Percentiles rank a stretch among this genome's conserved stretches.
phyloP scores from a whole-genome alignment of 2,797 vertebrate genomes.

The Lutra lutra region DNA sequence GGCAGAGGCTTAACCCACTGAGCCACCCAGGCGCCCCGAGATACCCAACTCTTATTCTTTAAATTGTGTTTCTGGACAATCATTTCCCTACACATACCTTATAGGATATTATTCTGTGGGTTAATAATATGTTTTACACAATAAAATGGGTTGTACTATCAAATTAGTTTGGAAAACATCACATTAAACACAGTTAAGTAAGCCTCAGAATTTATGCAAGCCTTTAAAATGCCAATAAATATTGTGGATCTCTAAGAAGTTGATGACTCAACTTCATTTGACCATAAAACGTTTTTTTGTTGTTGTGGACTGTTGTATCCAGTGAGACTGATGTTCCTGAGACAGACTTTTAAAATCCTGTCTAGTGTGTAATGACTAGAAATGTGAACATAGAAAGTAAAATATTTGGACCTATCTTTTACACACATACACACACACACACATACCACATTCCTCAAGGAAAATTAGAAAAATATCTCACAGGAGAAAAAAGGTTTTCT shows the following conservation, averaged over 20 bases:
- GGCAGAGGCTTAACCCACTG: too few relatives aligned
- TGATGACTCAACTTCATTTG: not conserved
- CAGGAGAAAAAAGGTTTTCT: not conserved
- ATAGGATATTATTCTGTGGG: not conserved
- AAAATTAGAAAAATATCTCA: constrained; percentile 13
- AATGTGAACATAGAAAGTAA: constrained; percentile 1
- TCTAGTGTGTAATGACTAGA: not conserved
- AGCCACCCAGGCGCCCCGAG: not conserved
- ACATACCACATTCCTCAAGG: not conserved
- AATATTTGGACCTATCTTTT: not conserved
- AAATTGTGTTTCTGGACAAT: not conserved
- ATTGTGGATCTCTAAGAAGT: not conserved
- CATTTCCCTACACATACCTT: not conserved
- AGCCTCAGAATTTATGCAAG: not conserved
- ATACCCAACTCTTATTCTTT: not conserved
- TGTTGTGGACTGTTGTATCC: not conserved
- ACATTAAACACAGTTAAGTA: not conserved
- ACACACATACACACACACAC: not conserved
- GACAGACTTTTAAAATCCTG: not conserved
- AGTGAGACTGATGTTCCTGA: not conserved
- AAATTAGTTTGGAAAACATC: constrained; percentile 15
- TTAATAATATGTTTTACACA: not conserved
- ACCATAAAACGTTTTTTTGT: not conserved
- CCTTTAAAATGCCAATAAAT: constrained; percentile 6
- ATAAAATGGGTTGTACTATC: not conserved